Conservation (phyloP, 2,888 invertebrate species). For the Mechanitis messenoides region DNA sequence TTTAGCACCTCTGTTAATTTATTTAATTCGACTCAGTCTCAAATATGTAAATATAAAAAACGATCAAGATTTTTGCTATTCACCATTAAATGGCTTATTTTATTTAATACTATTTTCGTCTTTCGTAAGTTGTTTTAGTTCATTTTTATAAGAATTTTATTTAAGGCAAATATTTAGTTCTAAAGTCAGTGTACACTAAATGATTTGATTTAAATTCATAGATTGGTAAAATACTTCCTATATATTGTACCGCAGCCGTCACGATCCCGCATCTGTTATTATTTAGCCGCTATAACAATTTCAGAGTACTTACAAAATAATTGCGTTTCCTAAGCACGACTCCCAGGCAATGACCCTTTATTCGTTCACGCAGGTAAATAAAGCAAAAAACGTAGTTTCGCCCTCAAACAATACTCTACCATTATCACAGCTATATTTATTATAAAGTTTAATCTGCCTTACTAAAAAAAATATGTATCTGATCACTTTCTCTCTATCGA, state of each 20-base stretch:
- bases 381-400: conserved; percentile 5
- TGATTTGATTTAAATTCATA: no score
- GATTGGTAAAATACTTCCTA: conserved; percentile 4
- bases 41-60: conserved; percentile 10
- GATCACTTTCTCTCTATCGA: not conserved
- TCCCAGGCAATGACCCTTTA: conserved; percentile 61
- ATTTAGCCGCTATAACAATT: conserved; percentile 66
- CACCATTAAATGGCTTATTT: no score
- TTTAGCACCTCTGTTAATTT: conserved; percentile 22
- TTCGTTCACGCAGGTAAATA: conserved; percentile 38
- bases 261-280: conserved; percentile 62
- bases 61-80: conserved; percentile 5
- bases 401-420: not conserved
- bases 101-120: no score
- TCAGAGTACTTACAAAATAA: conserved; percentile 64
- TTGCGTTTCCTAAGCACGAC: conserved; percentile 70
- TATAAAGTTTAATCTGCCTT: not conserved
- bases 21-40: conserved; percentile 17
- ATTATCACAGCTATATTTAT: not conserved
- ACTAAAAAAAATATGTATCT: not conserved
- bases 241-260: conserved; percentile 40
- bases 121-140: no score
- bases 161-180: no score
- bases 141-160: no score
- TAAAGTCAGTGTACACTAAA: no score